Base-by-base conservation (phyloP, 2,888 invertebrate species). In the Molorchus minor region DNA sequence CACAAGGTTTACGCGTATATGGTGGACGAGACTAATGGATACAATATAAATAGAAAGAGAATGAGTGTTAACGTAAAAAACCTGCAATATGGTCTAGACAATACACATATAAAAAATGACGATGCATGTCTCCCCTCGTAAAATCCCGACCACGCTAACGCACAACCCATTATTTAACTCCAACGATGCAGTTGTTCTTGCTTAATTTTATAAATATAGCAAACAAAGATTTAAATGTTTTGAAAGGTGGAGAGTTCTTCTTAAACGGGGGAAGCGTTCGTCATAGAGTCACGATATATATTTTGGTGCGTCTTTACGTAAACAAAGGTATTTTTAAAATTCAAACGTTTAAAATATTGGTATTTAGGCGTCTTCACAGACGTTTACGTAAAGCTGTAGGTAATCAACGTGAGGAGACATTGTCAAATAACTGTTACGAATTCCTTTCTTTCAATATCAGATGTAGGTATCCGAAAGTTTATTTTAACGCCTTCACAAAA, bases 191-290 rank as follows among this genome's bases (percentile, higher is more conserved):
- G 70, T 69, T 69, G 70, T 69, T 69, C 61, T 65, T 61, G 69
- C 65, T 66, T 70, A 69, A 71, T 71, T 73, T 69, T 71, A 69
- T 71, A 70, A 71, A 71, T 72, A 72, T 66, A 69, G 67, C 69
- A 61, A 69, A 73, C 71, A 72, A 71, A 71, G 72, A 72, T 72
- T 73, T 71, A 67, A 71, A 72, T 71, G 69, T 67, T 64, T 20
- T 33, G 58, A 62, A 67, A 67, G 65, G 61, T 64, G 62, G 57
- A 53, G 60, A 57, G 63, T 47, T 57, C 67, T 70, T 65, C 67
- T 68, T 68, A 67, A 70, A 69, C 70, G 69, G 71, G 67, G 35
- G 35, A 67, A 68, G 69, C 68, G 69, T 60, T 59, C 62, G 68
- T 62, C 71, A 71, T 71, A 69, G 70, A 33, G 1, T 19, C 35